Evolutionary conservation across 2,113 vertebrate species (phyloP).

Genomic region (Sander lucioperca): DNA sequence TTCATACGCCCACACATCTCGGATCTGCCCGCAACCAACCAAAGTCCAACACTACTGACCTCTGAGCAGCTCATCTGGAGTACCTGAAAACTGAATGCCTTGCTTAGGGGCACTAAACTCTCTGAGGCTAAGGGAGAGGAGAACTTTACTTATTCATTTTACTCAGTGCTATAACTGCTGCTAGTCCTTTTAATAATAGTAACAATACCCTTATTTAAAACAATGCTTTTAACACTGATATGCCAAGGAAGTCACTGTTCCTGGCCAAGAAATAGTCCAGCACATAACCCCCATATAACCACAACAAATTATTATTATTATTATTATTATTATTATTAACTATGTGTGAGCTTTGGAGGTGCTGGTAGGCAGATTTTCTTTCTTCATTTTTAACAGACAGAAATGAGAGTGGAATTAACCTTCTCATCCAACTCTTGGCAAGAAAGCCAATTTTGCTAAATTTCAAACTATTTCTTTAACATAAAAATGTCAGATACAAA

Average conservation of each 20-base stretch:
- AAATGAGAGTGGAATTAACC: background rate
- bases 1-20: slow-evolving; percentile 56
- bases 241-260: background rate
- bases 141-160: slow-evolving; percentile 38
- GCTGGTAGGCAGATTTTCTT: background rate
- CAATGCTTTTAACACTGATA: background rate
- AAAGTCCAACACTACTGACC: slow-evolving; percentile 59
- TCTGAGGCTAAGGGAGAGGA: slow-evolving; percentile 11
- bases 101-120: slow-evolving; percentile 35
- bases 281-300: background rate
- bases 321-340: no score
- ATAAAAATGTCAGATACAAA: background rate
- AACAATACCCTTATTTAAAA: background rate
- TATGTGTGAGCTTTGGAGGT: background rate
- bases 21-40: slow-evolving; percentile 30
- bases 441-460: background rate
- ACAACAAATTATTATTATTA: no score
- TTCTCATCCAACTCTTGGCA: background rate
- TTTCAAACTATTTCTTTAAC: background rate
- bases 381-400: background rate
- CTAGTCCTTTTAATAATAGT: slow-evolving; percentile 10
- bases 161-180: background rate
- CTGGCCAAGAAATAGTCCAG: background rate
- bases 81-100: slow-evolving; percentile 42
- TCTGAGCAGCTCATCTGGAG: slow-evolving; percentile 41